Base-by-base conservation (phyloP, 92 coral and sea anemone species). In the Epizoanthus ramosus region DNA sequence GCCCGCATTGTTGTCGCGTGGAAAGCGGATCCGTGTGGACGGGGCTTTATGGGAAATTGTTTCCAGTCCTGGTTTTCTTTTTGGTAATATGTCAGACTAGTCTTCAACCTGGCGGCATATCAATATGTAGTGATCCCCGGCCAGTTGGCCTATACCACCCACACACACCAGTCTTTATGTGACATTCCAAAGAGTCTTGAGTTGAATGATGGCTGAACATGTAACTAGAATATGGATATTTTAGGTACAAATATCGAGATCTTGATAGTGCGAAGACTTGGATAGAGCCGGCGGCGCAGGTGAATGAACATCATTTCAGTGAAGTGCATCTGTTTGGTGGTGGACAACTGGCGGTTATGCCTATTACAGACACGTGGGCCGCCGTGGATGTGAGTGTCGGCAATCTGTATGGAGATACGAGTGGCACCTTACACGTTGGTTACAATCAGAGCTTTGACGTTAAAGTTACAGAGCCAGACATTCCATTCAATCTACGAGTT, bases 221-320 rank as follows among this genome's bases (percentile, higher is more conserved):
- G 39, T 71, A 33, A 21, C 15, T 0, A 71, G 54, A 50, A 4
- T 75, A 47, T 57, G 47, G 16, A 14, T 12, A 12, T 71, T 81
- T 53, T 50, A 91, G 94, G 22, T 91, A 91, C 74, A 84, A 85
- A 14, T 54, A 84, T 68, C 81, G 90, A 35, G 81, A 66, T 33
- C 56, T 91, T 15, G 94, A 91, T 67, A 85, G 94, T 21, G 85
- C 91, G 6, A 88, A 80, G 54, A 91, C 94, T 3, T 91, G 94
- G 94, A 83, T 91, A 47, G 91, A 84, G 52, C 89, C 90, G 19
- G 84, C 83, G 63, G 56, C 89, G 16, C 83, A 79, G 7, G 69
- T 73, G 35, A 81, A 74, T 53, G 47, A 39, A 18, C 86, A 91
- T 45, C 67, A 81, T 53, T 82, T 91, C 74, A 88, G 88, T 71